Evolutionary conservation across 2,888 invertebrate species (phyloP), one percentile per base, ranked within the genome.

Genomic region (Eupithecia pulchellata): DNA sequence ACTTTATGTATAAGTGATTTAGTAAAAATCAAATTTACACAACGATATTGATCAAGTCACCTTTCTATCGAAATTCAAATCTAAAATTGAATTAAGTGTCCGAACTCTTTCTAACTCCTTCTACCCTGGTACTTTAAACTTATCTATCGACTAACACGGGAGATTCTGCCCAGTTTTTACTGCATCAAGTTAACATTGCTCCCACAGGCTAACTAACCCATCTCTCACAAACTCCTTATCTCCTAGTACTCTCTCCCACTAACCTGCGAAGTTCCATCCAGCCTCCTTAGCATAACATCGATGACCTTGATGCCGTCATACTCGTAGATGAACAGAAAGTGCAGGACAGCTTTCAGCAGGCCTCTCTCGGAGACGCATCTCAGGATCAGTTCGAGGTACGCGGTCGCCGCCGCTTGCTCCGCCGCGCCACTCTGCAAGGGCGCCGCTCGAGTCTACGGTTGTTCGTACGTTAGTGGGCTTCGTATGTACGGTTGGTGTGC

Each of bases 341-440:
- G 96, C 32, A 99, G 95, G 81, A 99, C 96, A 0, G 97, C 96
- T 78, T 97, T 95, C 78, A 99, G 92, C 66, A 99, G 93, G 0
- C 98, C 97, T 0, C 98, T 97, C 79, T 98, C 97, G 0, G 98
- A 97, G 17, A 98, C 97, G 65, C 98, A 97, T 63, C 99, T 96
- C 75, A 99, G 90, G 81, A 98, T 96, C 78, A 99, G 94, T 91
- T 99, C 99, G 75, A 99, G 95, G 91, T 99, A 99, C 9, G 98
- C 98, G 84, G 98, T 98, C 13, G 99, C 98, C 64, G 99, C 97
- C 71, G 98, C 96, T 86, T 99, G 97, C 89, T 99, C 99, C 78
- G 97, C 97, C 79, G 97, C 95, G 73, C 97, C 97, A 89, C 96
- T 97, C 98, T 98, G 96, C 90, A 96, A 96, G 91, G 91, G 83